phyloP scores from a whole-genome alignment of 1,140 invertebrate species.

The Drosophila nasuta region DNA sequence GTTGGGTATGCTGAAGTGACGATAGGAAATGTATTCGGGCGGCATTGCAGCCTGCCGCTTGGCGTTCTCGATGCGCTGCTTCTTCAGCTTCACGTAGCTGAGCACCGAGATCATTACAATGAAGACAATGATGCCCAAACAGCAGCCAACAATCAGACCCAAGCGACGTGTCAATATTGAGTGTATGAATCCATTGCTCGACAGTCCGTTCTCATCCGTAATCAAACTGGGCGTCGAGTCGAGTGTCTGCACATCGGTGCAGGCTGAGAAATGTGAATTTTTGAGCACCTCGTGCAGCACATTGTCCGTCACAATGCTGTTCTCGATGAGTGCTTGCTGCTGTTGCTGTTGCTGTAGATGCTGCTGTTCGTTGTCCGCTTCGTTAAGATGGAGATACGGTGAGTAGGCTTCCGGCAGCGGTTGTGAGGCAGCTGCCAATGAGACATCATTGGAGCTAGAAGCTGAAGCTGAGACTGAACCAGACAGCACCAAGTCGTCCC shows the following conservation, averaged over 20 bases:
- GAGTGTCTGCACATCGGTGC: constrained; percentile 91
- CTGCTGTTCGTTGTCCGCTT: constrained; percentile 4
- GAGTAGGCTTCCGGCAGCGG: constrained; percentile 62
- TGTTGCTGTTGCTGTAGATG: constrained; percentile 33
- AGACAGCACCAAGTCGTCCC: constrained; percentile 55
- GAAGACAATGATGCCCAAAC: constrained; percentile 94
- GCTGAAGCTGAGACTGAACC: background rate
- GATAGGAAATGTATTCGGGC: constrained; percentile 91
- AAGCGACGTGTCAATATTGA: constrained; percentile 91
- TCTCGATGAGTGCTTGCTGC: constrained; percentile 70
- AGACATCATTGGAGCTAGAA: constrained; percentile 2
- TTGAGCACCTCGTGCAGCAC: constrained; percentile 88
- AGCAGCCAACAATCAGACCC: constrained; percentile 93
- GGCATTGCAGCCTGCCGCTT: constrained; percentile 88
- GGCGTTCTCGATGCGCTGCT: constrained; percentile 89
- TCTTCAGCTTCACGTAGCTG: constrained; percentile 94
- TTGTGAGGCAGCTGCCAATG: constrained; percentile 22
- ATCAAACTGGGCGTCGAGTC: constrained; percentile 89
- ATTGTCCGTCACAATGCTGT: constrained; percentile 84
- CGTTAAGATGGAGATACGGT: constrained; percentile 58
- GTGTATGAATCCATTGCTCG: constrained; percentile 88
- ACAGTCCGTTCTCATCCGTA: constrained; percentile 88
- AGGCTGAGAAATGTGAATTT: constrained; percentile 90
- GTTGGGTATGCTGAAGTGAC: constrained; percentile 88
- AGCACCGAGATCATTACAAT: constrained; percentile 92